A percentile compares a stretch with the other conserved stretches of the same genome.
These are phyloP conservation scores for Schlechtendalia chinensis DNA, from an alignment of 1,140 invertebrate species.

Conservation along the genomic window DNA sequence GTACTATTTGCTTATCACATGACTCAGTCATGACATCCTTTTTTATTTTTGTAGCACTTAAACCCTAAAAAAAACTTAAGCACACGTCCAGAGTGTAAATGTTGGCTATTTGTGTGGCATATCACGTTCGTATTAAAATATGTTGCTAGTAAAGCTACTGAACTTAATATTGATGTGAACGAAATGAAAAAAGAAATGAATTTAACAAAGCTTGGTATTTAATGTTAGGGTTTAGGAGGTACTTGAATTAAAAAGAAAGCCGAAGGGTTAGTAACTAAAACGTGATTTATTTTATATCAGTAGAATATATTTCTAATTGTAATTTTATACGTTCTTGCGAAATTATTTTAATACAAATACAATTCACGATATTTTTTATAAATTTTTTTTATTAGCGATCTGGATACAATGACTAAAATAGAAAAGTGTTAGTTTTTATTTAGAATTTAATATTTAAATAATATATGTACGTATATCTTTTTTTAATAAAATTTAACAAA, in stretches of 20 bases:
- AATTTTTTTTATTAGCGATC: background rate
- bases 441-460: background rate
- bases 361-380: background rate
- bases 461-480: background rate
- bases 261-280: background rate
- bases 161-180: conserved; percentile 41
- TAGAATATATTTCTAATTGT: conserved; percentile 2
- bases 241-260: conserved; percentile 25
- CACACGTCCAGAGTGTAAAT: conserved; percentile 44
- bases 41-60: conserved; percentile 39
- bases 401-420: background rate
- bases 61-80: conserved; percentile 45
- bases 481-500: too few relatives aligned
- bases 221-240: conserved; percentile 28
- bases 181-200: conserved; percentile 34
- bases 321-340: background rate
- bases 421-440: background rate
- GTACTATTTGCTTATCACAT: conserved; percentile 44
- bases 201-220: conserved; percentile 39
- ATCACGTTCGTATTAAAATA: conserved; percentile 49
- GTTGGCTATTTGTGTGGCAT: conserved; percentile 48
- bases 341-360: conserved; percentile 5
- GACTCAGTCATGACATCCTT: background rate
- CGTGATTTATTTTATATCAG: conserved; percentile 13
- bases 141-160: conserved; percentile 31